Evolutionary conservation across 2,888 invertebrate genomes (phyloP).

Genomic region (Latheticus oryzae): DNA sequence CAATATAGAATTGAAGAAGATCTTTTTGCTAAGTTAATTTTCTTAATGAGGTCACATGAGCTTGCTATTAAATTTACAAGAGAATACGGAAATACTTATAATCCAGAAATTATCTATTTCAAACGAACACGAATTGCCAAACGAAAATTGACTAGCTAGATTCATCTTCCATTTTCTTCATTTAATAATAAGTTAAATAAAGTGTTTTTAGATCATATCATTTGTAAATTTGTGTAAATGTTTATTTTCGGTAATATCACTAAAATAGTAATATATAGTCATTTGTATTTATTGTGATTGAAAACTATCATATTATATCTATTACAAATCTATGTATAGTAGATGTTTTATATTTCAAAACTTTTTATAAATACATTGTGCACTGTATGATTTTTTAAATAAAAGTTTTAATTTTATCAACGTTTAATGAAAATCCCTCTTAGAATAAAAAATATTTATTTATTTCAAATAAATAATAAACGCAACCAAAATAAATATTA

Average conservation of each 20-base stretch:
- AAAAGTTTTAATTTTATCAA: too few species aligned
- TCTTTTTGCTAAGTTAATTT: conserved; percentile 73
- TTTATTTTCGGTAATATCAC: too few species aligned
- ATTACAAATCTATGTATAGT: conserved; percentile 12
- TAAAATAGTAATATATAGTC: too few species aligned
- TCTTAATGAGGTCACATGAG: conserved; percentile 73
- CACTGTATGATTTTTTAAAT: conserved; percentile 33
- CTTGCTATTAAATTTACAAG: conserved; percentile 52
- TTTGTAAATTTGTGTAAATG: conserved; percentile 32
- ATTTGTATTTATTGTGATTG: conserved; percentile 33
- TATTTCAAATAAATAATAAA: too few species aligned
- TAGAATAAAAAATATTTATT: too few species aligned
- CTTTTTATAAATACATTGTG: conserved; percentile 34
- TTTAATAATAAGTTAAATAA: conserved; percentile 16
- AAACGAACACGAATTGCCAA: conserved; percentile 26
- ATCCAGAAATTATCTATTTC: conserved; percentile 17
- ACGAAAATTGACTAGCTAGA: conserved; percentile 9
- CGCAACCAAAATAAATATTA: too few species aligned
- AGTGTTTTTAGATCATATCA: conserved; percentile 32
- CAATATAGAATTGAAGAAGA: conserved; percentile 73
- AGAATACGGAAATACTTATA: conserved; percentile 23
- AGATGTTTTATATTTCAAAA: conserved; percentile 36
- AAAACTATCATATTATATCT: conserved; percentile 13
- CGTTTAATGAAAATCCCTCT: too few species aligned
- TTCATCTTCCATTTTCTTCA: conserved; percentile 19